Evolutionary conservation across 2,797 vertebrate genomes (phyloP).

Genomic region (Megaceryle alcyon): DNA sequence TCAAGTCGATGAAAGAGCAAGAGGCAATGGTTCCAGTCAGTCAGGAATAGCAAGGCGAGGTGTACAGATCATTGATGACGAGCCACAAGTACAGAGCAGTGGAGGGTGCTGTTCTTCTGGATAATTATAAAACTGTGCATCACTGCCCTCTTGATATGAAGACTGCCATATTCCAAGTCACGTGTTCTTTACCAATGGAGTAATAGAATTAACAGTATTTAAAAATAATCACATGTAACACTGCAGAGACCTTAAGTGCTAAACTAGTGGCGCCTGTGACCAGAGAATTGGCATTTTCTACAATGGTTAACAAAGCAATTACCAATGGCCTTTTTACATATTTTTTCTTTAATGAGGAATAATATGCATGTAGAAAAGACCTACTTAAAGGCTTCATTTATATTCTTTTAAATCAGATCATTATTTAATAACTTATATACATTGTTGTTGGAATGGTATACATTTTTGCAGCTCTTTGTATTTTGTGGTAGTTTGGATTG

Average conservation of each 20-base stretch:
- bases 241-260: slow-evolving; percentile 86
- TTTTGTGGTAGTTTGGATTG: slow-evolving; percentile 84
- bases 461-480: slow-evolving; percentile 83
- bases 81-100: slow-evolving; percentile 87
- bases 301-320: slow-evolving; percentile 86
- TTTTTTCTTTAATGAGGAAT: slow-evolving; percentile 83
- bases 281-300: slow-evolving; percentile 87
- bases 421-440: slow-evolving; percentile 94
- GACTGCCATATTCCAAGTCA: slow-evolving; percentile 86
- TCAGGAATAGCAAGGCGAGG: slow-evolving; percentile 86
- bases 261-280: slow-evolving; percentile 84
- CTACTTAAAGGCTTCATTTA: slow-evolving; percentile 88
- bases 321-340: slow-evolving; percentile 86
- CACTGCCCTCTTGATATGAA: slow-evolving; percentile 77
- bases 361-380: slow-evolving; percentile 90
- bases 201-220: slow-evolving; percentile 87
- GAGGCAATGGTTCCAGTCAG: slow-evolving; percentile 91
- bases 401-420: slow-evolving; percentile 87
- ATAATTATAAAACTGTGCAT: slow-evolving; percentile 84
- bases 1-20: slow-evolving; percentile 92
- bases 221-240: slow-evolving; percentile 82
- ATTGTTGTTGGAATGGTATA: slow-evolving; percentile 85
- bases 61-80: slow-evolving; percentile 96
- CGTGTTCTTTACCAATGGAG: slow-evolving; percentile 82
- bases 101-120: slow-evolving; percentile 94